Evolutionary conservation across 1,140 invertebrate species (phyloP), one percentile per base, ranked within the genome.

Genomic region (Dermatophagoides farinae): DNA sequence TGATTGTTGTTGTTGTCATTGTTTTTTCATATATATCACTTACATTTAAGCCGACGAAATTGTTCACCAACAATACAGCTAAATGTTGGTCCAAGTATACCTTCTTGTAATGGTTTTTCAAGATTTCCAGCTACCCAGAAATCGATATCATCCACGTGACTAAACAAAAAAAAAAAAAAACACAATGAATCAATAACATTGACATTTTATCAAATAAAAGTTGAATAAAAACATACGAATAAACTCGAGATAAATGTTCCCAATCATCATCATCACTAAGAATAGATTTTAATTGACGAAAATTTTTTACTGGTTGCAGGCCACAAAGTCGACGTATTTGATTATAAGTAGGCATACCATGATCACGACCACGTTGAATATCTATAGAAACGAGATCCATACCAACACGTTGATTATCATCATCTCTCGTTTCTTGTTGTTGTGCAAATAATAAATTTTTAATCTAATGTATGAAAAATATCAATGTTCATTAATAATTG

Each of bases 311-410:
- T 46, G 74, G 73, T 2, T 77, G 75, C 38, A 91, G 74, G 4
- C 87, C 87, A 67, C 87, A 92, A 77, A 86, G 86, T 72, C 88
- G 37, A 14, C 67, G 62, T 31, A 66, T 70, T 12, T 63, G 55
- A 50, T 70, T 71, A 60, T 77, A 76, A 1, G 68, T 52, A 2
- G 73, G 70, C 1, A 75, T 53, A 8, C 75, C 75, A 64, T 75
- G 72, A 66, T 77, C 75, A 54, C 75, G 65, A 22, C 70, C 75
- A 46, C 71, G 63, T 60, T 72, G 71, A 38, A 72, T 65, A 61
- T 71, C 72, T 38, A 72, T 54, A 9, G 70, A 64, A 12, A 70
- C 64, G 12, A 72, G 60, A 51, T 72, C 71, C 64, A 69, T 65
- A 20, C 71, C 71, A 79, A 61, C 62, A 31, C 31, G 16, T n/a